These are phyloP conservation scores for Spisula subtruncata DNA, from an alignment of 2,888 invertebrate species.

Conservation along the genomic window DNA sequence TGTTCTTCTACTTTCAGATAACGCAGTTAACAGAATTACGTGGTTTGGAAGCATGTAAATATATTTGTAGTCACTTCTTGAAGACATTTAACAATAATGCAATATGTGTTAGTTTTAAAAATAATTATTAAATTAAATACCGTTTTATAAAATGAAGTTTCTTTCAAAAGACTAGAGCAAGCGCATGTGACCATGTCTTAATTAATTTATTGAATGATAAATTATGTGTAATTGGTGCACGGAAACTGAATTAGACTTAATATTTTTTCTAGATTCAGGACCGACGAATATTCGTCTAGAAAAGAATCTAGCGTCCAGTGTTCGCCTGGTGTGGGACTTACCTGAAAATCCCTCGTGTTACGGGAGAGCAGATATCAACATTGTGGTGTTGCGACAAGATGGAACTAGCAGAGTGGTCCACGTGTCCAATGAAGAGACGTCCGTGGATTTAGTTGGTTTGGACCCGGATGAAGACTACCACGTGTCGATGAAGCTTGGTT, in stretches of 20 bases:
- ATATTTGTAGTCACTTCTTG: neutral
- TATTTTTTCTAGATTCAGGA: conserved; percentile 62
- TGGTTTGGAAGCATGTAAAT: conserved; percentile 33
- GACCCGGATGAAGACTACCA: conserved; percentile 62
- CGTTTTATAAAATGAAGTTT: too few relatives aligned
- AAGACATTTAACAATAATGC: too few relatives aligned
- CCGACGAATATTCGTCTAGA: conserved; percentile 64
- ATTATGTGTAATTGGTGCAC: too few relatives aligned
- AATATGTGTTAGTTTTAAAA: too few relatives aligned
- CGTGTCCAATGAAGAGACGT: conserved; percentile 50
- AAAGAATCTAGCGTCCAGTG: conserved; percentile 49
- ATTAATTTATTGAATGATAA: too few relatives aligned
- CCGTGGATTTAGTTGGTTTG: conserved; percentile 57
- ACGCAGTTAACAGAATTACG: neutral
- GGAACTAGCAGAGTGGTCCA: conserved; percentile 33
- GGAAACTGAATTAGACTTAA: neutral
- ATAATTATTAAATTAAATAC: too few relatives aligned
- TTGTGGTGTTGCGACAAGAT: conserved; percentile 33
- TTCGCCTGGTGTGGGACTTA: conserved; percentile 59
- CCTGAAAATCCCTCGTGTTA: conserved; percentile 61
- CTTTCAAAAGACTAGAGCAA: too few relatives aligned
- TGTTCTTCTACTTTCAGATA: neutral
- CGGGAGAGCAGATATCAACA: conserved; percentile 49
- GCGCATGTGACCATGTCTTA: too few relatives aligned
- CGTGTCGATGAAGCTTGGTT: conserved; percentile 40